Evolutionary conservation across 92 coral and sea anemone species (phyloP).

Genomic region (Plumapathes pennacea): DNA sequence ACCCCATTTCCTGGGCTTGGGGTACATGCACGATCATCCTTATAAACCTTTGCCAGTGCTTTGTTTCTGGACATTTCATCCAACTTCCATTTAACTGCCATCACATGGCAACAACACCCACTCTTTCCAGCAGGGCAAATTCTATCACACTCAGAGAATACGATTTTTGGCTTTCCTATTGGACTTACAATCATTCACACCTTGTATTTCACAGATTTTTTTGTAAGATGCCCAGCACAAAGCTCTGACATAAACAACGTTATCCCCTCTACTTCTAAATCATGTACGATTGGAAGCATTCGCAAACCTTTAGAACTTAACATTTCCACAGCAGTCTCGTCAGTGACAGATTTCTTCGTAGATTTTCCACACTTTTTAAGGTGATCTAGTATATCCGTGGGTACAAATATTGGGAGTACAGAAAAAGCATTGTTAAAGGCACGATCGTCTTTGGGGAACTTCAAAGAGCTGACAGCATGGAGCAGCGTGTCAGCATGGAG

Average conservation of each 20-base stretch:
- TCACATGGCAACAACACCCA: constrained; percentile 58
- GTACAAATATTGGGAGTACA: constrained; percentile 52
- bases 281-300: constrained; percentile 53
- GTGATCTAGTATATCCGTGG: constrained; percentile 65
- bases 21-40: constrained; percentile 51
- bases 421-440: constrained; percentile 49
- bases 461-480: too few relatives aligned
- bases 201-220: constrained; percentile 60
- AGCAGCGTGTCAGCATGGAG: too few relatives aligned
- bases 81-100: constrained; percentile 62
- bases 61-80: constrained; percentile 66
- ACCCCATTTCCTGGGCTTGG: constrained; percentile 77
- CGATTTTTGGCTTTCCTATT: constrained; percentile 54
- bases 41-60: not conserved
- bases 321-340: constrained; percentile 49
- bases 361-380: constrained; percentile 57
- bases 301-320: constrained; percentile 59
- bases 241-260: constrained; percentile 43
- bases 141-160: constrained; percentile 48
- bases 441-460: constrained; percentile 48
- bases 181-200: constrained; percentile 42
- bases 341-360: constrained; percentile 36
- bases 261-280: constrained; percentile 33
- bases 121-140: constrained; percentile 59
- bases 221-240: constrained; percentile 67